Percentiles rank a stretch among this genome's conserved stretches.
Conservation (phyloP, 2,888 invertebrate species). For the Lydus trimaculatus region DNA sequence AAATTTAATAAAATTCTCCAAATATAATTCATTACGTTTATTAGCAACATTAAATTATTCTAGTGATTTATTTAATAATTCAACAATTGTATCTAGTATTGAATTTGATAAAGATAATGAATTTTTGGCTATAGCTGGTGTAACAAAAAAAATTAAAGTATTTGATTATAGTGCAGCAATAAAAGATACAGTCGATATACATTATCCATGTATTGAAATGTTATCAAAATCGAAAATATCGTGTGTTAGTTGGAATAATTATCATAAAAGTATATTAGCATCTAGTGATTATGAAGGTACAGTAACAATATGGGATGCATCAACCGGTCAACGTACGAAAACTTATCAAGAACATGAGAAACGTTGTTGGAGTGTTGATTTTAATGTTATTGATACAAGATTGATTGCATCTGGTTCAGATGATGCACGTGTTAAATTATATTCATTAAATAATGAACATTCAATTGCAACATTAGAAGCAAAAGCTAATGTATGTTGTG, state of each 20-base stretch:
- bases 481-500: constrained; percentile 95
- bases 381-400: constrained; percentile 89
- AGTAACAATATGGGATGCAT: constrained; percentile 92
- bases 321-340: constrained; percentile 76
- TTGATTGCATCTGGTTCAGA: constrained; percentile 92
- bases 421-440: constrained; percentile 91
- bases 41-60: constrained; percentile 90
- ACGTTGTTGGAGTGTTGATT: constrained; percentile 95
- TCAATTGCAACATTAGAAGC: constrained; percentile 90
- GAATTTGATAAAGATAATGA: constrained; percentile 97
- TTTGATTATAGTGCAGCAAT: constrained; percentile 89
- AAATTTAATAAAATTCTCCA: constrained; percentile 85
- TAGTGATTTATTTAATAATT: constrained; percentile 86
- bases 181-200: constrained; percentile 86
- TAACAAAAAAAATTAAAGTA: constrained; percentile 92
- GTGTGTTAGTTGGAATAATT: constrained; percentile 93
- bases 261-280: constrained; percentile 85
- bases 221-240: constrained; percentile 91
- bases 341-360: constrained; percentile 92
- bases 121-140: constrained; percentile 94
- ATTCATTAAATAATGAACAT: constrained; percentile 87
- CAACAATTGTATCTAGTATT: constrained; percentile 88
- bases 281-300: constrained; percentile 95
- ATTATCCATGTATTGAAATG: constrained; percentile 93
- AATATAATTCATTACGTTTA: constrained; percentile 78